Evolutionary conservation across 1,140 invertebrate genomes (phyloP).

Genomic region (Antheraea pernyi): DNA sequence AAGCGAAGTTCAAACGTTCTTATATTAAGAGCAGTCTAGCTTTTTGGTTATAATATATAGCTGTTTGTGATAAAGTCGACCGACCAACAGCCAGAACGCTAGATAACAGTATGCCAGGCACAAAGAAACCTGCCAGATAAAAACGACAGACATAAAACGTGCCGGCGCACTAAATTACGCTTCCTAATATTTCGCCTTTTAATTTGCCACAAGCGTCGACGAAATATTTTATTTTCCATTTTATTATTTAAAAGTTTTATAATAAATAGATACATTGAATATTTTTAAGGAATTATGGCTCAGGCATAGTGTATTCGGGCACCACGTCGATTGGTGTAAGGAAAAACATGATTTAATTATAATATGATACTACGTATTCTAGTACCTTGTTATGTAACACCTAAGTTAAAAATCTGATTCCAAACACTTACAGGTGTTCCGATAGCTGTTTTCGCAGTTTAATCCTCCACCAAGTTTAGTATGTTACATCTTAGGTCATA

Average conservation of each 20-base stretch:
- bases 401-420: too few relatives aligned
- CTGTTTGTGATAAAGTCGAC: constrained; percentile 23
- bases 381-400: too few relatives aligned
- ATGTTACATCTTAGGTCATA: too few relatives aligned
- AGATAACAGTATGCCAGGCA: constrained; percentile 32
- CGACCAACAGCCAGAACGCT: constrained; percentile 19
- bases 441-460: too few relatives aligned
- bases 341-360: too few relatives aligned
- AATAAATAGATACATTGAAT: too few relatives aligned
- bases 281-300: too few relatives aligned
- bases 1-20: neutral
- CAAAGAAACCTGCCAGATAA: constrained; percentile 26
- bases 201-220: constrained; percentile 23
- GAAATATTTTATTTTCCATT: constrained; percentile 21
- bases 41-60: constrained; percentile 21
- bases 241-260: constrained; percentile 10
- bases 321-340: too few relatives aligned
- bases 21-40: constrained; percentile 8
- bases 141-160: constrained; percentile 21
- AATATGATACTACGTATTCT: too few relatives aligned
- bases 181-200: constrained; percentile 33
- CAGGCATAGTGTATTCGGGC: too few relatives aligned
- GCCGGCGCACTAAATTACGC: constrained; percentile 11
- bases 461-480: too few relatives aligned
- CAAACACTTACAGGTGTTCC: too few relatives aligned